These are phyloP conservation scores for Agonopterix arenella DNA, from an alignment of 2,888 invertebrate species.

Conservation along the genomic window DNA sequence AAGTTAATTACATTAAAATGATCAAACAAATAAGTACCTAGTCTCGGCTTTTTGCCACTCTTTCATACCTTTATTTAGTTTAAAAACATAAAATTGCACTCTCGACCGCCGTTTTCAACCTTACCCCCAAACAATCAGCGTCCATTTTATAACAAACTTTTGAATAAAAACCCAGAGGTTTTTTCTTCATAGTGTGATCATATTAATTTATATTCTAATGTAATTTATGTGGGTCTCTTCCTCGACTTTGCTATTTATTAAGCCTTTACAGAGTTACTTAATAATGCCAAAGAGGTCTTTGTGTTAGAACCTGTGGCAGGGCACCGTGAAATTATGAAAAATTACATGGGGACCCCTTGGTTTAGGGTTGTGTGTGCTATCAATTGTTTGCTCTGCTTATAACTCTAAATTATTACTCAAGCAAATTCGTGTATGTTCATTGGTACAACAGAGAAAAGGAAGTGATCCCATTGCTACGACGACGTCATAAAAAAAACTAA, in stretches of 20 bases:
- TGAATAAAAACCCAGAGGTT: constrained; percentile 13
- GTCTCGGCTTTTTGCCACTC: not conserved
- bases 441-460: no score
- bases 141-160: not conserved
- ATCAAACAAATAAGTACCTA: constrained; percentile 9
- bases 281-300: constrained; percentile 25
- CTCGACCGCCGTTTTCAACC: not conserved
- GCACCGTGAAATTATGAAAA: constrained; percentile 52
- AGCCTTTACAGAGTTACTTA: constrained; percentile 20
- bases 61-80: constrained; percentile 6
- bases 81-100: constrained; percentile 1
- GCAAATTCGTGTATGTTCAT: no score
- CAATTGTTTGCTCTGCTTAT: not conserved
- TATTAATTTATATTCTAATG: constrained; percentile 73
- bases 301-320: constrained; percentile 27
- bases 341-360: constrained; percentile 23
- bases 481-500: no score
- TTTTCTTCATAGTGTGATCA: constrained; percentile 54
- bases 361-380: constrained; percentile 7
- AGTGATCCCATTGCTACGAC: no score
- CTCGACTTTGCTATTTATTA: constrained; percentile 33
- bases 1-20: constrained; percentile 9
- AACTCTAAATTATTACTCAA: not conserved
- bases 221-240: constrained; percentile 60
- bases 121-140: not conserved